Base-by-base conservation (phyloP, 2,888 invertebrate species). In the Exocentrus adspersus region DNA sequence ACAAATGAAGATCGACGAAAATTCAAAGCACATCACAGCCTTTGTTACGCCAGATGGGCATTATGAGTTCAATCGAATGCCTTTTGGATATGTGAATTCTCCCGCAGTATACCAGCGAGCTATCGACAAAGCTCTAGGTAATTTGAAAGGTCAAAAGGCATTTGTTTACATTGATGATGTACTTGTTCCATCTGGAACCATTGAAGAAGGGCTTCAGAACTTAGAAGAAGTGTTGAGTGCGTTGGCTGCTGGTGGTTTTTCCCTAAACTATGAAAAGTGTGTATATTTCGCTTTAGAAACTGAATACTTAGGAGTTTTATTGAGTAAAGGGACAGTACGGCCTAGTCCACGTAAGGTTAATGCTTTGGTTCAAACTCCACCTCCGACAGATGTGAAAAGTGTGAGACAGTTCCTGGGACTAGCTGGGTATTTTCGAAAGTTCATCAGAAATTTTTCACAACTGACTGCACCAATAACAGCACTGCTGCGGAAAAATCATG, bases 91-190 rank as follows among this genome's bases (percentile, higher is more conserved):
- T 53, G 61, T 67, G 1, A 72, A 70, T 52, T 63, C 71, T 4
- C 71, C 61, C 1, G 7, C 68, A 30, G 46, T 56, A 48, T 68
- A 66, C 53, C 69, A 67, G 50, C 32, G 57, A 9, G 69, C 67
- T 12, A 69, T 71, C 20, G 58, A 71, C 48, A 67, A 64, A 58
- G 64, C 65, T 2, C 56, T 69, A 4, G 67, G 65, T n/a, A 43
- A 56, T 19, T 30, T 71, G 7, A 64, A 68, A 64, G 66, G 64
- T 48, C 62, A 50, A 14, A 51, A 61, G 16, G 68, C 67, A 3
- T 68, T 65, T 42, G 69, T 70, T 50, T 69, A 70, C 52, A 24
- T 69, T 28, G 62, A 72, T 50, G 71, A 72, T 48, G 64, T 73
- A 2, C 43, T 72, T 1, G 14, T 59, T 4, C 63, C 69, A 1